Evolutionary conservation across 2,797 vertebrate genomes (phyloP).

Genomic region (Gymnothorax reevesii): DNA sequence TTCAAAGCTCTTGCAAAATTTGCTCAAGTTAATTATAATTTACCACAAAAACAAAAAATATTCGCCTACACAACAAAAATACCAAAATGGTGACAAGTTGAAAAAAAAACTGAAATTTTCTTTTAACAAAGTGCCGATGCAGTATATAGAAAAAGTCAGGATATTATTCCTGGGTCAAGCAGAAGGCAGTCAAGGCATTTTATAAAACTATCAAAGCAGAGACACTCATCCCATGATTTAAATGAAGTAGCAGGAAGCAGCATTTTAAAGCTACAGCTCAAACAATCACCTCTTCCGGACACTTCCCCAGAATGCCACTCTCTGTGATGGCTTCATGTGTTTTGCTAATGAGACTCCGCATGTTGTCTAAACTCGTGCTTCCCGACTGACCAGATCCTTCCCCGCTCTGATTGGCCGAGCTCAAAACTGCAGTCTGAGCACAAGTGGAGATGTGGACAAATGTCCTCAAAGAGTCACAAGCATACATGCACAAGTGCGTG

Average conservation of each 20-base stretch:
- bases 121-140: not conserved
- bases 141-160: not conserved
- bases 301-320: slow-evolving; percentile 50
- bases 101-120: not conserved
- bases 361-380: slow-evolving; percentile 64
- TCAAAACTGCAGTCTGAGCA: not conserved
- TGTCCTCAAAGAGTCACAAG: not conserved
- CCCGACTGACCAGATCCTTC: not conserved
- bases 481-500: not conserved
- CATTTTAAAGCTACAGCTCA: not conserved
- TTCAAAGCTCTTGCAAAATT: not conserved
- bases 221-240: not conserved
- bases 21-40: not conserved
- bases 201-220: not conserved
- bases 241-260: not conserved
- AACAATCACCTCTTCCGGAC: slow-evolving; percentile 43
- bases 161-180: not conserved
- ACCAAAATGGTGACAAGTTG: no score
- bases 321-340: slow-evolving; percentile 62
- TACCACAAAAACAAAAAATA: no score
- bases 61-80: no score
- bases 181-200: not conserved
- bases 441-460: not conserved
- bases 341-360: slow-evolving; percentile 65
- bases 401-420: not conserved